phyloP scores from a whole-genome alignment of 2,797 vertebrate genomes.

The Peromyscus eremicus region DNA sequence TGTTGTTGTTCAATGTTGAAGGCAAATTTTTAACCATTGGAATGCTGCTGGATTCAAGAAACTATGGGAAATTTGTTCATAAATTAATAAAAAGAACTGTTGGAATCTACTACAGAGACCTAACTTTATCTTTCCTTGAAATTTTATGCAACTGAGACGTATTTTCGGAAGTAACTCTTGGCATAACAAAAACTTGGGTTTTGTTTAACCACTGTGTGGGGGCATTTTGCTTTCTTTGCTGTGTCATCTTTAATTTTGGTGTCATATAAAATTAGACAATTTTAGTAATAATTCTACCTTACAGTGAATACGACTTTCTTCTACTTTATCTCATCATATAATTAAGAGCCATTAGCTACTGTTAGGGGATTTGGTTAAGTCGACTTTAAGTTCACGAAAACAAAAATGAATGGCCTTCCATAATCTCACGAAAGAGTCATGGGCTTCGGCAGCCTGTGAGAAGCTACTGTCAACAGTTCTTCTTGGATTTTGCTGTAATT shows the following conservation, averaged over 20 bases:
- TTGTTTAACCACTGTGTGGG: constrained; percentile 56
- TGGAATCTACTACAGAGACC: constrained; percentile 63
- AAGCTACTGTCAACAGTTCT: constrained; percentile 72
- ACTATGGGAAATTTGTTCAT: constrained; percentile 21
- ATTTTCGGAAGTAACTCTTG: constrained; percentile 74
- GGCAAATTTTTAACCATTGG: constrained; percentile 46
- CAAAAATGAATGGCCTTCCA: constrained; percentile 79
- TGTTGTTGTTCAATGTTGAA: constrained; percentile 16
- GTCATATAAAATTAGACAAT: constrained; percentile 69
- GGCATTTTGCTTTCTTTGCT: constrained; percentile 67
- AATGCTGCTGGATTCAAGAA: constrained; percentile 46
- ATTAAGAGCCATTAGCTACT: constrained; percentile 85
- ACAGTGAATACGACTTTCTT: constrained; percentile 78
- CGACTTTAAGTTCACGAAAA: constrained; percentile 83
- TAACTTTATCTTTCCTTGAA: constrained; percentile 67
- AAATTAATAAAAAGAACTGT: constrained; percentile 41
- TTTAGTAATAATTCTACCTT: constrained; percentile 82
- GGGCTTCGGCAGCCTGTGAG: constrained; percentile 76
- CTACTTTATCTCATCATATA: constrained; percentile 75
- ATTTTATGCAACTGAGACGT: constrained; percentile 57
- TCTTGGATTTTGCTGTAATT: constrained; percentile 70
- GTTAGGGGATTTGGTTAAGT: constrained; percentile 84
- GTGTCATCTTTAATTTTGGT: constrained; percentile 76
- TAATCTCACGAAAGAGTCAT: constrained; percentile 79
- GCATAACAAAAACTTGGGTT: constrained; percentile 55